phyloP scores from a whole-genome alignment of 1,140 invertebrate genomes.

The Myzus persicae region DNA sequence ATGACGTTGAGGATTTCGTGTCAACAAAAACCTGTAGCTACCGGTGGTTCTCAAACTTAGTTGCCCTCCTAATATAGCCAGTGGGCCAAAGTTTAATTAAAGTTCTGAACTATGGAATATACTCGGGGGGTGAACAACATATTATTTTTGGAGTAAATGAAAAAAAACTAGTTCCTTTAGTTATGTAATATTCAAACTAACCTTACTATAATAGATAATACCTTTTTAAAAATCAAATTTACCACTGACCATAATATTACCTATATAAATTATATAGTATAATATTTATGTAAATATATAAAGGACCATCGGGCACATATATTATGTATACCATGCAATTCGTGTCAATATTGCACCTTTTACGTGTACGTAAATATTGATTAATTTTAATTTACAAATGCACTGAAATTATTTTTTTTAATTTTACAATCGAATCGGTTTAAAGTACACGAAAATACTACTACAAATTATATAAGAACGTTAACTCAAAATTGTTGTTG shows the following conservation, averaged over 20 bases:
- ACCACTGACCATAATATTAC: not conserved
- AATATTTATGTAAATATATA: no score
- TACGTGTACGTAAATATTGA: no score
- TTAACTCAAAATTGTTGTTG: not conserved
- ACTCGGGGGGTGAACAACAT: not conserved
- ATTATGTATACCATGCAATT: no score
- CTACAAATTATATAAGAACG: not conserved
- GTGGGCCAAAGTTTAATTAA: constrained; percentile 8
- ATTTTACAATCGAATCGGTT: no score
- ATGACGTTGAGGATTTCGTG: constrained; percentile 8
- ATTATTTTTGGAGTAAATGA: not conserved
- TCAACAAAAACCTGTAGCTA: not conserved
- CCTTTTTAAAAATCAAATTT: not conserved
- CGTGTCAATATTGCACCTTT: no score
- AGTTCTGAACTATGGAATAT: no score
- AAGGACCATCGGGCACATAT: no score
- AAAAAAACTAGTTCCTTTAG: not conserved
- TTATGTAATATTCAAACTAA: not conserved
- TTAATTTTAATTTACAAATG: no score
- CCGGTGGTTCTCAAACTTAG: constrained; percentile 2
- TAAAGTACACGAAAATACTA: not conserved
- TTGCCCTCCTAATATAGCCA: not conserved
- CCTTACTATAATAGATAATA: not conserved
- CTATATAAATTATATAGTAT: no score
- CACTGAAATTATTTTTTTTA: no score